Percentiles rank a stretch among this genome's conserved stretches.
Evolutionary conservation across 2,113 vertebrate genomes (phyloP).

Genomic region (Oryzias woworae): DNA sequence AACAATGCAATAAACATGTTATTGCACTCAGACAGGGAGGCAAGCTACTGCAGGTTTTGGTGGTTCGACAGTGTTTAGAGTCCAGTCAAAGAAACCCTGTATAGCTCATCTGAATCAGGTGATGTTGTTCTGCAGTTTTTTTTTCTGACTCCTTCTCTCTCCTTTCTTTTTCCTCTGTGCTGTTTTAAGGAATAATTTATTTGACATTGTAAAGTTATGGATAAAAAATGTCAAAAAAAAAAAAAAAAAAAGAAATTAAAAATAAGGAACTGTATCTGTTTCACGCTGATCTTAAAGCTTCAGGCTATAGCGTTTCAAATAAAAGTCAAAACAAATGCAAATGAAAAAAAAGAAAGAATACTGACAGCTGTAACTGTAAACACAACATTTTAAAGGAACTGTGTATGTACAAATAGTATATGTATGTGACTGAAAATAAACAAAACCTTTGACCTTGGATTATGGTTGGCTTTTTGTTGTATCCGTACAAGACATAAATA

Average conservation of each 20-base stretch:
- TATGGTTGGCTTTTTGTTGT: constrained; percentile 8
- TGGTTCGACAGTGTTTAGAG: constrained; percentile 34
- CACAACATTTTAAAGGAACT: constrained; percentile 82
- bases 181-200: constrained; percentile 69
- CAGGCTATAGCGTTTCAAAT: constrained; percentile 71
- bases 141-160: constrained; percentile 53
- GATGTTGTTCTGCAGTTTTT: constrained; percentile 47
- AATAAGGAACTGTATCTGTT: constrained; percentile 52
- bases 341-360: constrained; percentile 64
- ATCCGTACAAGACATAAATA: neutral
- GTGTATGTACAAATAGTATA: constrained; percentile 81
- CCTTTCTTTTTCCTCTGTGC: constrained; percentile 68
- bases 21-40: constrained; percentile 70
- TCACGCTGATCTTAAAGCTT: constrained; percentile 68
- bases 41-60: constrained; percentile 50
- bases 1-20: constrained; percentile 71
- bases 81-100: constrained; percentile 51
- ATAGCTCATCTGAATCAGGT: constrained; percentile 69
- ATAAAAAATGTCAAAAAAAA: constrained; percentile 24
- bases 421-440: constrained; percentile 87
- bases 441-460: constrained; percentile 79
- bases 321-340: constrained; percentile 71
- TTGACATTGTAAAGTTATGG: constrained; percentile 70
- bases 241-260: constrained; percentile 28
- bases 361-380: constrained; percentile 76